Conservation (phyloP, 2,888 invertebrate species). For the Ctenicera cuprea region DNA sequence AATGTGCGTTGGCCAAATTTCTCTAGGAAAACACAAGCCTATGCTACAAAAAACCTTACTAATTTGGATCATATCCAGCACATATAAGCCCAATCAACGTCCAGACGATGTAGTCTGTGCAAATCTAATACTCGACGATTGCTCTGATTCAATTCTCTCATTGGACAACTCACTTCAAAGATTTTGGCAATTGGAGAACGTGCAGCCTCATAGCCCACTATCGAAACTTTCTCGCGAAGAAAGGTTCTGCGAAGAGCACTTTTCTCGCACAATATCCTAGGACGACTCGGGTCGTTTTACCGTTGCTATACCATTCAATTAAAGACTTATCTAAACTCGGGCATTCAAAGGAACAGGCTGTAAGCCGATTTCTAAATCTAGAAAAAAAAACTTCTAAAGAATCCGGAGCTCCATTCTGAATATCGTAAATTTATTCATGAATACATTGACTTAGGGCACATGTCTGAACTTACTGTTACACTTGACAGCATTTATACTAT, state of each 20-base stretch:
- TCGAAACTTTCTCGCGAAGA: conserved; percentile 24
- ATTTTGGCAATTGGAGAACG: conserved; percentile 38
- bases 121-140: not conserved
- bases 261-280: conserved; percentile 5
- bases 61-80: not conserved
- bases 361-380: conserved; percentile 4
- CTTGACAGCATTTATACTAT: not conserved
- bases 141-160: not conserved
- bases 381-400: conserved; percentile 13
- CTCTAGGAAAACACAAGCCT: conserved; percentile 11
- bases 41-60: conserved; percentile 35
- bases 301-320: conserved; percentile 37
- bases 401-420: conserved; percentile 11
- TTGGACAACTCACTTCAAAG: conserved; percentile 8
- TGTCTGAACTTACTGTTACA: conserved; percentile 20
- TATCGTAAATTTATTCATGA: conserved; percentile 33
- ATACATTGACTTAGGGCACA: conserved; percentile 32
- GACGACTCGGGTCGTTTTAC: conserved; percentile 17
- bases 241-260: conserved; percentile 40
- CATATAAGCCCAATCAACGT: not conserved
- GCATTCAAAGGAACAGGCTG: conserved; percentile 15
- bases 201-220: not conserved
- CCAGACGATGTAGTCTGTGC: not conserved
- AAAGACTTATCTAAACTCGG: conserved; percentile 11
- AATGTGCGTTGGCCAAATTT: conserved; percentile 18